A percentile compares a stretch with the other conserved stretches of the same genome.
phyloP scores from a whole-genome alignment of 1,140 invertebrate species.

The Cheumatopsyche charites region DNA sequence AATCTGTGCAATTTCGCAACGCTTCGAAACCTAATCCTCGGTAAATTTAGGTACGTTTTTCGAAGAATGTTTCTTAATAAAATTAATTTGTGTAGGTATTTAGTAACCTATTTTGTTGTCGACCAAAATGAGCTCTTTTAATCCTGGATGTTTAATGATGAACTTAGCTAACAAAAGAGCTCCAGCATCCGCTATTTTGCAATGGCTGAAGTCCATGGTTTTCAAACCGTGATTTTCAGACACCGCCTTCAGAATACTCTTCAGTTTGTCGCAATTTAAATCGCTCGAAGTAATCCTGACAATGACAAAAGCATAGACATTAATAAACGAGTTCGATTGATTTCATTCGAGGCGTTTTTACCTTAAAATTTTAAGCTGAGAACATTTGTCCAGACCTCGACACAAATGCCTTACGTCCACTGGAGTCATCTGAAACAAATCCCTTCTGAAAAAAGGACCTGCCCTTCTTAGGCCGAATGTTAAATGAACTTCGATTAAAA shows the following conservation, averaged over 20 bases:
- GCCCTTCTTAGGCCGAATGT: conserved; percentile 28
- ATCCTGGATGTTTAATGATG: conserved; percentile 55
- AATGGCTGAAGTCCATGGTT: conserved; percentile 61
- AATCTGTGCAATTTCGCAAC: too few species aligned
- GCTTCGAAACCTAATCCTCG: too few species aligned
- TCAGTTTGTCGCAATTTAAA: conserved; percentile 59
- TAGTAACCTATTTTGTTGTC: conserved; percentile 59
- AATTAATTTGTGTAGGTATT: too few species aligned
- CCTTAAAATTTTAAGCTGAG: conserved; percentile 27
- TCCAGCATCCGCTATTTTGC: conserved; percentile 59
- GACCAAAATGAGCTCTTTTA: conserved; percentile 55
- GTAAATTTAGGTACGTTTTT: too few species aligned
- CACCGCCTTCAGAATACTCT: conserved; percentile 58
- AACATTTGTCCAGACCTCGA: conserved; percentile 25
- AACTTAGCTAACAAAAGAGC: conserved; percentile 57
- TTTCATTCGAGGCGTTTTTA: background rate
- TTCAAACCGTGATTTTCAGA: conserved; percentile 52
- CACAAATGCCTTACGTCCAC: conserved; percentile 25
- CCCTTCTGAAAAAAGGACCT: conserved; percentile 23
- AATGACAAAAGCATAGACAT: background rate
- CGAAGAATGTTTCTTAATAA: too few species aligned
- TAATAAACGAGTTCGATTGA: background rate
- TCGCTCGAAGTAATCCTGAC: conserved; percentile 59
- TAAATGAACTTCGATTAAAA: conserved; percentile 39
- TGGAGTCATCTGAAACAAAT: conserved; percentile 36